Evolutionary conservation across 2,113 vertebrate species (phyloP).

Genomic region (Lagopus leucura): DNA sequence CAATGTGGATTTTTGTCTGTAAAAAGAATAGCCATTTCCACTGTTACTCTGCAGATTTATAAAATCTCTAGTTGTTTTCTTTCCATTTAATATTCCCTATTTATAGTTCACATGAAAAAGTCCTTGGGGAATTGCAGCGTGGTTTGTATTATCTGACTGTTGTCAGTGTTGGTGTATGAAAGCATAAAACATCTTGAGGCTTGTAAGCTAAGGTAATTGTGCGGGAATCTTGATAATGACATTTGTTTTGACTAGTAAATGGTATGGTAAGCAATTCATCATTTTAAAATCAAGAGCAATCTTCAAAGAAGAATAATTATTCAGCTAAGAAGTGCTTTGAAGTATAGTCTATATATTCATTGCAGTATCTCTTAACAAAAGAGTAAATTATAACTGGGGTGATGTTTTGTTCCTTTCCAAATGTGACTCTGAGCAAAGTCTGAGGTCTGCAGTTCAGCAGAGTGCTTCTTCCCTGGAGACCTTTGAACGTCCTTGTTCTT

Average conservation of each 20-base stretch:
- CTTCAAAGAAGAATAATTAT: not conserved
- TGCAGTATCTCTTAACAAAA: not conserved
- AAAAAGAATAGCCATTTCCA: conserved; percentile 23
- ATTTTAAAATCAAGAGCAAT: not conserved
- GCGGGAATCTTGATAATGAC: conserved; percentile 24
- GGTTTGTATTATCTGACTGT: conserved; percentile 36
- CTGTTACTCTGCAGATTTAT: conserved; percentile 15
- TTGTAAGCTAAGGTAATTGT: conserved; percentile 23
- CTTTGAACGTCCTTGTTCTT: not conserved
- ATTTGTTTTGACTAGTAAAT: conserved; percentile 56
- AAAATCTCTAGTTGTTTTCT: not conserved
- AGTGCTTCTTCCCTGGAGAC: not conserved
- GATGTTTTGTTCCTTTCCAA: not conserved
- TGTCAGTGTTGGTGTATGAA: conserved; percentile 29
- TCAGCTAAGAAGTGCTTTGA: conserved; percentile 10
- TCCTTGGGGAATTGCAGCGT: not conserved
- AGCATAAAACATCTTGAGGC: conserved; percentile 42
- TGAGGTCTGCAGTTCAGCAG: not conserved
- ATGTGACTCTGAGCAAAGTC: not conserved
- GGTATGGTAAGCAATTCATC: conserved; percentile 22
- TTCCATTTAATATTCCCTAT: conserved; percentile 43
- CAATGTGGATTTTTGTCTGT: not conserved
- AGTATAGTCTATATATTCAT: not conserved
- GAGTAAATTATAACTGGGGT: not conserved
- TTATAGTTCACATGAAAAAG: conserved; percentile 40